Conservation (phyloP, 2,113 vertebrate species). For the Pedetes capensis region DNA sequence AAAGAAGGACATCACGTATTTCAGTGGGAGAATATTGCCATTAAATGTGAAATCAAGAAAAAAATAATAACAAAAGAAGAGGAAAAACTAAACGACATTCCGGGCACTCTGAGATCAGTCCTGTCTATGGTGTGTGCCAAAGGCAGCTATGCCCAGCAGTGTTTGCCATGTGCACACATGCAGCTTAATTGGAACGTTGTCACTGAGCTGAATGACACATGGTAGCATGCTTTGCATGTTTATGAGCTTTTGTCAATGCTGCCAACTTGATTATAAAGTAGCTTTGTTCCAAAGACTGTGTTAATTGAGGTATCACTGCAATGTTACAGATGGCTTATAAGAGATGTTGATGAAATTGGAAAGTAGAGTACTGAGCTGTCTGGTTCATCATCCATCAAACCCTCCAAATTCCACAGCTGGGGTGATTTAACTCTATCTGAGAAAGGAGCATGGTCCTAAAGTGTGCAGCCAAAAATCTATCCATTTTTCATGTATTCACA, state of each 20-base stretch:
- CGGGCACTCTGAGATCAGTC: background rate
- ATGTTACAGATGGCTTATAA: conserved; percentile 58
- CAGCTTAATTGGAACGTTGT: conserved; percentile 32
- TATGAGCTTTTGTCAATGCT: conserved; percentile 45
- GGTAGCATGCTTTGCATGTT: conserved; percentile 40
- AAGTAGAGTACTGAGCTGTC: background rate
- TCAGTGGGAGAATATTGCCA: background rate
- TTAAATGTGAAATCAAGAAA: background rate
- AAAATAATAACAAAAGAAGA: background rate
- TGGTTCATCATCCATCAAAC: conserved; percentile 3
- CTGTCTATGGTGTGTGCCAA: background rate
- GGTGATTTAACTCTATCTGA: background rate
- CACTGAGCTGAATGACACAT: conserved; percentile 56
- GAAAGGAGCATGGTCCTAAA: background rate
- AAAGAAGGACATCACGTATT: background rate
- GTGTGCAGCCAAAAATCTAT: background rate
- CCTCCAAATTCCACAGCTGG: background rate
- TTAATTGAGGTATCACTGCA: conserved; percentile 59
- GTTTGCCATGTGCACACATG: background rate
- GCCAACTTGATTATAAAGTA: conserved; percentile 60
- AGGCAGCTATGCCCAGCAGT: background rate
- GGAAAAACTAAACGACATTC: background rate
- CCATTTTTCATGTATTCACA: background rate
- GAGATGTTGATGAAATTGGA: conserved; percentile 31
- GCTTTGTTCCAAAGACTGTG: conserved; percentile 63